phyloP scores from a whole-genome alignment of 53 echinoderm and acorn worm genomes.

The Pentamera pediparva region DNA sequence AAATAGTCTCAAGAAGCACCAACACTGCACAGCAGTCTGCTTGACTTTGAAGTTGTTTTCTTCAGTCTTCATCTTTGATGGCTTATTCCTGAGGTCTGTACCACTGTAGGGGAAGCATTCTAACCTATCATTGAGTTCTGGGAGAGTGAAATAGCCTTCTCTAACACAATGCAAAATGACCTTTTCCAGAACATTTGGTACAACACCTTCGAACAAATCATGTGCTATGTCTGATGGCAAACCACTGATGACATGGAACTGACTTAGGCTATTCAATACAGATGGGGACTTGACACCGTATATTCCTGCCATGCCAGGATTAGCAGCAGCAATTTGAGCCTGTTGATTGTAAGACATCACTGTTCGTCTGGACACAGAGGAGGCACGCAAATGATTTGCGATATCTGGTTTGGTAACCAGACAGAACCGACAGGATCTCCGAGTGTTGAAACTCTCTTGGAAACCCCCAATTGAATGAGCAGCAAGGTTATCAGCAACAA shows the following conservation, averaged over 20 bases:
- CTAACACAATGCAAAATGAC: slow-evolving; percentile 36
- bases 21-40: slow-evolving; percentile 40
- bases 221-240: slow-evolving; percentile 23
- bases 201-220: slow-evolving; percentile 26
- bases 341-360: slow-evolving; percentile 2
- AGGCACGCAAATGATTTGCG: slow-evolving; percentile 1
- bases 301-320: slow-evolving; percentile 21
- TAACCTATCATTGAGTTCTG: slow-evolving; percentile 20
- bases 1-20: slow-evolving; percentile 42
- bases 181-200: slow-evolving; percentile 18
- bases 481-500: background rate
- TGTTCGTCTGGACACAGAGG: background rate
- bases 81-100: slow-evolving; percentile 31
- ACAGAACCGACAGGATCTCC: slow-evolving; percentile 6
- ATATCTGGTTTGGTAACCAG: background rate
- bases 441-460: slow-evolving; percentile 24
- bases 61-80: slow-evolving; percentile 13
- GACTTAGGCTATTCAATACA: background rate
- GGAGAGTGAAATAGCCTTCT: slow-evolving; percentile 37
- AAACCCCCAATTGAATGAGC: slow-evolving; percentile 18
- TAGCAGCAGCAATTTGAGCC: background rate
- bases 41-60: slow-evolving; percentile 35
- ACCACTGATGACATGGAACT: slow-evolving; percentile 19
- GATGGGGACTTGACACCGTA: slow-evolving; percentile 8
- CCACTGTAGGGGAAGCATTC: slow-evolving; percentile 17